These are phyloP conservation scores for Argyresthia goedartella DNA, from an alignment of 2,888 invertebrate genomes.

Conservation along the genomic window DNA sequence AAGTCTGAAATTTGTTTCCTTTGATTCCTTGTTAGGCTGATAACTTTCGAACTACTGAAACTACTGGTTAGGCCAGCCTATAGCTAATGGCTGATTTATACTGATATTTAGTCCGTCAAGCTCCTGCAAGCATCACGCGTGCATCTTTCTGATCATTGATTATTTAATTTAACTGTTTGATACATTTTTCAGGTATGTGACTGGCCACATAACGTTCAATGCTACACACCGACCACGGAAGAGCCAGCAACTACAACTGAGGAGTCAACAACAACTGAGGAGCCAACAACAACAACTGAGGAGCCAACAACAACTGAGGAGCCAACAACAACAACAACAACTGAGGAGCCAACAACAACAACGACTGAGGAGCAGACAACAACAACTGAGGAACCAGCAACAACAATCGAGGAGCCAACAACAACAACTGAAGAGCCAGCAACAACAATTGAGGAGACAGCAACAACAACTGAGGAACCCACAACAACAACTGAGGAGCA, in stretches of 20 bases:
- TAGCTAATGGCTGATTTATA: too few species aligned
- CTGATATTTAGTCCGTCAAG: too few species aligned
- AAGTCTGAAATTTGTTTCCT: too few species aligned
- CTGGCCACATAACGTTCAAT: slow-evolving; percentile 17
- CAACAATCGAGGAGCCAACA: slow-evolving; percentile 3
- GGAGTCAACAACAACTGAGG: neutral
- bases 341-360: neutral
- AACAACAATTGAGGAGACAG: neutral
- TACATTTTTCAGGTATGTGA: slow-evolving; percentile 18
- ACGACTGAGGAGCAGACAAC: slow-evolving; percentile 4
- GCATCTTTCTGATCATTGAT: too few species aligned
- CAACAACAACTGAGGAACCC: neutral
- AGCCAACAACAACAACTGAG: slow-evolving; percentile 5
- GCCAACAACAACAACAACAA: slow-evolving; percentile 3
- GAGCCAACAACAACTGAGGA: slow-evolving; percentile 6
- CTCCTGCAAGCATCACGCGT: too few species aligned
- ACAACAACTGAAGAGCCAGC: neutral
- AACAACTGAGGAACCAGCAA: slow-evolving; percentile 1
- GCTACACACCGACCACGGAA: slow-evolving; percentile 7
- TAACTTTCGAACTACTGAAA: too few species aligned
- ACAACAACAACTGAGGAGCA: neutral
- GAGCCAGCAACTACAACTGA: neutral
- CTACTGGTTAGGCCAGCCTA: too few species aligned
- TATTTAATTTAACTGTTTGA: neutral
- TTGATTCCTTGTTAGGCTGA: too few species aligned